Evolutionary conservation across 2,888 invertebrate species (phyloP), one percentile per base, ranked within the genome.

Genomic region (Eupithecia exiguata): DNA sequence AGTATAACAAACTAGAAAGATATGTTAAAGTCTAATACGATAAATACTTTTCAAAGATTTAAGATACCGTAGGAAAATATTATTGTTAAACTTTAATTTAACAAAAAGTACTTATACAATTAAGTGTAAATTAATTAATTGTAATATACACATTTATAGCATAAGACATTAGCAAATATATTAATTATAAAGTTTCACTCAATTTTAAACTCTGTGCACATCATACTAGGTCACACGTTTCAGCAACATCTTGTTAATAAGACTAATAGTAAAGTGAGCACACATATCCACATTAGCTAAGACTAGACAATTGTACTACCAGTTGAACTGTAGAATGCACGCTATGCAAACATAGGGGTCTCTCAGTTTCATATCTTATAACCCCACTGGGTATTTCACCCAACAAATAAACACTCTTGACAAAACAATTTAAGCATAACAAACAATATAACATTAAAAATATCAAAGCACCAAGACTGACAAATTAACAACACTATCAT

Each of bases 271-370:
- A 76, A 68, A 69, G 81, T 79, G 79, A 79, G 80, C 91, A 92
- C 92, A 93, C 91, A 92, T 91, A 91, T 89, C 84, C 89, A 92
- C 85, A 91, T 91, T 90, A 92, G 89, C 88, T 87, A 75, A 76
- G 72, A 76, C 71, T 77, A 77, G 74, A 77, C 75, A 73, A 63
- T 74, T 77, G 75, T 77, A 80, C 79, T 74, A 73, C 65, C 58
- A 68, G 38, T 66, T 40, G 14, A 66, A 77, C 78, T 77, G 76
- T 38, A 71, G 71, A 73, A 69, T 43, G 5, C 36, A 74, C 76
- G 40, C 77, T 80, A 78, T 78, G 74, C 66, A 62, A 67, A 63
- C 77, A 77, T 78, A 79, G 79, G 18, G 74, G 58, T 67, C 49
- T n/a, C 77, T 74, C 74, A 79, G 78, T 74, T 69, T 49, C 18